Percentiles rank a stretch among this genome's conserved stretches.
Conservation (phyloP, 1,140 invertebrate species). For the Mizuhopecten yessoensis region DNA sequence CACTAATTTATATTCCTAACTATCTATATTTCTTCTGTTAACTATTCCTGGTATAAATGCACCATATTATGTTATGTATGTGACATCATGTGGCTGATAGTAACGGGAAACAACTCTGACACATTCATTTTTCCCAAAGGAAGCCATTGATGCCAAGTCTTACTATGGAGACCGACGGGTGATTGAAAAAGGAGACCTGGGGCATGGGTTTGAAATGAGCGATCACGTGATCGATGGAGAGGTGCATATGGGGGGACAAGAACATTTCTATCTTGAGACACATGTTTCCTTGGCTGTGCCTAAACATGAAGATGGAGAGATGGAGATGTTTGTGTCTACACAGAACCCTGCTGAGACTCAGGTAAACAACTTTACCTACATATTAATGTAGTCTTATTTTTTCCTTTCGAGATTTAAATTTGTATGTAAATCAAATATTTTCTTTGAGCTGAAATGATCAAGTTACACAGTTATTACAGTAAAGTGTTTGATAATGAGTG, state of each 20-base stretch:
- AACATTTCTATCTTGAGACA: conserved; percentile 98
- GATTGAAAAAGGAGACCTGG: conserved; percentile 87
- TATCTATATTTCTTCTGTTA: too few species aligned
- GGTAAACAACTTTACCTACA: too few species aligned
- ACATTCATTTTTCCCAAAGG: conserved; percentile 50
- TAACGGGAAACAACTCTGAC: not conserved
- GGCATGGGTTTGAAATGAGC: conserved; percentile 87
- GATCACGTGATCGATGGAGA: conserved; percentile 86
- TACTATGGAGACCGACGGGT: conserved; percentile 56
- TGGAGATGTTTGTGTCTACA: conserved; percentile 92
- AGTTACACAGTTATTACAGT: too few species aligned
- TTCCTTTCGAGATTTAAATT: too few species aligned
- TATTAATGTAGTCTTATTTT: too few species aligned
- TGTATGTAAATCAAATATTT: too few species aligned
- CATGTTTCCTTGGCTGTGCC: conserved; percentile 89
- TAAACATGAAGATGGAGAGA: conserved; percentile 91
- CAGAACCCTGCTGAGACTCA: conserved; percentile 92
- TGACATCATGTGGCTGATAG: too few species aligned
- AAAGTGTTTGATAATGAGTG: too few species aligned
- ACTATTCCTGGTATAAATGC: too few species aligned
- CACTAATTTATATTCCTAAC: too few species aligned
- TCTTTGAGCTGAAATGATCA: too few species aligned
- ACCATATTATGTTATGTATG: too few species aligned
- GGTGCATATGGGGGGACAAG: conserved; percentile 93
- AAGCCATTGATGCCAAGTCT: conserved; percentile 72